A percentile compares a stretch with the other conserved stretches of the same genome.
These are phyloP conservation scores for Julus scanicus DNA, from an alignment of 2,888 invertebrate genomes.

Conservation along the genomic window DNA sequence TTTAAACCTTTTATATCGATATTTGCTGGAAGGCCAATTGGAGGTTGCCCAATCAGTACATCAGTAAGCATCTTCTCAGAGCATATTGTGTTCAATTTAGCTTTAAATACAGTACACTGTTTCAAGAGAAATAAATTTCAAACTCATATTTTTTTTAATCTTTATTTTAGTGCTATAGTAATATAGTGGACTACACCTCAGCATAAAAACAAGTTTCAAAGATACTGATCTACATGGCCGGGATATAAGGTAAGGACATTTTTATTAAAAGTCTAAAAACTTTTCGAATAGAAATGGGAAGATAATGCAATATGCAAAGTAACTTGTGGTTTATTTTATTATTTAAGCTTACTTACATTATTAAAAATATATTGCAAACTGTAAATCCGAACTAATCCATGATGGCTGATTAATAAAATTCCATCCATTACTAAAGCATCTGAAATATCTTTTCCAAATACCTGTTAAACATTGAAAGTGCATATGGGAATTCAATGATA, in stretches of 20 bases:
- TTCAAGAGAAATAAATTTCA: background rate
- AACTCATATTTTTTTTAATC: too few relatives aligned
- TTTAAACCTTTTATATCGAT: slow-evolving; percentile 31
- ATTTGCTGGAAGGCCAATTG: slow-evolving; percentile 49
- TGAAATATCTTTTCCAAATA: slow-evolving; percentile 49
- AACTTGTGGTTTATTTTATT: too few relatives aligned
- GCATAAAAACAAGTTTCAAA: too few relatives aligned
- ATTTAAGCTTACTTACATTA: background rate
- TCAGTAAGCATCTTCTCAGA: background rate
- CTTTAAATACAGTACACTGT: slow-evolving; percentile 25
- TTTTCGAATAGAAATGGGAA: too few relatives aligned
- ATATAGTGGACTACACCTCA: too few relatives aligned
- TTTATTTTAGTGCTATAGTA: too few relatives aligned
- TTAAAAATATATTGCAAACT: slow-evolving; percentile 20
- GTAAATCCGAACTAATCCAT: slow-evolving; percentile 36
- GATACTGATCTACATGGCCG: background rate
- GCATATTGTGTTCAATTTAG: slow-evolving; percentile 11
- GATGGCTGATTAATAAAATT: background rate
- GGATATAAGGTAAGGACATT: background rate
- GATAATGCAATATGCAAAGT: too few relatives aligned
- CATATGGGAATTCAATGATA: background rate
- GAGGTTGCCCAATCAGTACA: slow-evolving; percentile 24
- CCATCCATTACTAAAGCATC: slow-evolving; percentile 49
- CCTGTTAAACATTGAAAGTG: background rate
- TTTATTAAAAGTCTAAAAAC: too few relatives aligned